These are phyloP conservation scores for Philereme vetulata DNA, from an alignment of 2,888 invertebrate species.

Conservation along the genomic window DNA sequence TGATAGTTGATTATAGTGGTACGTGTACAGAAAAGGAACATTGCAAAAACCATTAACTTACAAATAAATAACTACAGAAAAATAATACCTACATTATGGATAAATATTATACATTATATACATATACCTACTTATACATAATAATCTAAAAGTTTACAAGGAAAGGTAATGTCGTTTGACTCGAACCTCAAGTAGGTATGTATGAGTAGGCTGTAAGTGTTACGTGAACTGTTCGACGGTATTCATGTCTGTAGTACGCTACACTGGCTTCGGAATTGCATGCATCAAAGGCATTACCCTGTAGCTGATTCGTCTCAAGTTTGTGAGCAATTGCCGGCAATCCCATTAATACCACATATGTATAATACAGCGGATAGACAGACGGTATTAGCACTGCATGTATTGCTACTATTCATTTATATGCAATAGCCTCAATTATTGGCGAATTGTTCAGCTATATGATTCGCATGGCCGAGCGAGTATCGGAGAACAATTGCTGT, in stretches of 20 bases:
- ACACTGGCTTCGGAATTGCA: slow-evolving; percentile 48
- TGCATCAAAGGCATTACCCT: slow-evolving; percentile 71
- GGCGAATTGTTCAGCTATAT: slow-evolving; percentile 60
- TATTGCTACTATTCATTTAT: slow-evolving; percentile 76
- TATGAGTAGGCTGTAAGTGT: slow-evolving; percentile 8
- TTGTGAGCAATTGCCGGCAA: slow-evolving; percentile 72
- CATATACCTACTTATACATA: no score
- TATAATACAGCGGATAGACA: slow-evolving; percentile 39
- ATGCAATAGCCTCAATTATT: slow-evolving; percentile 77
- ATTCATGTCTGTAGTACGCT: slow-evolving; percentile 42
- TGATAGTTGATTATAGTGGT: no score
- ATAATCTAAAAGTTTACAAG: no score
- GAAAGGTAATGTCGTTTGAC: no score
- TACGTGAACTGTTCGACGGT: slow-evolving; percentile 28
- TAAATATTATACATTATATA: no score
- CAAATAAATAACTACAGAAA: no score
- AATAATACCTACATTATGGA: no score
- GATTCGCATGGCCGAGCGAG: slow-evolving; percentile 48
- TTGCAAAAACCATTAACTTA: no score
- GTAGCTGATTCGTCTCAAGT: slow-evolving; percentile 68
- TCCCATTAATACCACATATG: slow-evolving; percentile 64
- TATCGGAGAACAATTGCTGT: slow-evolving; percentile 44
- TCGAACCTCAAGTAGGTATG: no score
- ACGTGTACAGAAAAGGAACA: no score
- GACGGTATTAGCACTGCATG: slow-evolving; percentile 64